Conservation (phyloP, 2,113 vertebrate genomes). For the Podilymbus podiceps region DNA sequence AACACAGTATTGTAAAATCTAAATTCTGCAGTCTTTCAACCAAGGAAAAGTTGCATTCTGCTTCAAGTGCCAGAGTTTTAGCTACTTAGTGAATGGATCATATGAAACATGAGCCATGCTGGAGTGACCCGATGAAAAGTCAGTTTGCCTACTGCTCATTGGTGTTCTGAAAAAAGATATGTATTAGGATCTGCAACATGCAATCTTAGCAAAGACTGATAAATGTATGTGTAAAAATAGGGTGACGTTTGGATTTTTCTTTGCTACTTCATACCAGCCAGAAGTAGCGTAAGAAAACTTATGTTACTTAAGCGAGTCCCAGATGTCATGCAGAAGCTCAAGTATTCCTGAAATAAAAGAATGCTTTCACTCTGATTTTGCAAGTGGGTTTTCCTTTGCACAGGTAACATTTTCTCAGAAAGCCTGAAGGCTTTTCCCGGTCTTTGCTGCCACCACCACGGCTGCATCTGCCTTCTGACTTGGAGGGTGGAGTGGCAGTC, state of each 20-base stretch:
- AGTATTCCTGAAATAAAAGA: slow-evolving; percentile 9
- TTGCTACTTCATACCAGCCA: not conserved
- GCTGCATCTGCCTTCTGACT: not conserved
- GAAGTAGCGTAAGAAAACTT: slow-evolving; percentile 14
- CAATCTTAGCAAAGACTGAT: slow-evolving; percentile 19
- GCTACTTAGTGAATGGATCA: not conserved
- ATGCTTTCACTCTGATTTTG: not conserved
- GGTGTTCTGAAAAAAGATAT: not conserved
- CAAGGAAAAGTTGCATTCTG: not conserved
- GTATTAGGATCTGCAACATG: slow-evolving; percentile 7
- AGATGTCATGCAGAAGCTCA: slow-evolving; percentile 45
- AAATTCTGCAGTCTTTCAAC: slow-evolving; percentile 29
- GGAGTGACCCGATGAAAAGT: slow-evolving; percentile 13
- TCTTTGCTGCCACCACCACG: not conserved
- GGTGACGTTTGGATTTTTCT: not conserved
- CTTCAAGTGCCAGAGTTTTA: not conserved
- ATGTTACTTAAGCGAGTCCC: not conserved
- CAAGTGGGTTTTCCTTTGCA: not conserved
- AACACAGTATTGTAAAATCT: slow-evolving; percentile 30
- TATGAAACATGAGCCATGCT: slow-evolving; percentile 32
- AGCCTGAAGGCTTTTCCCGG: not conserved
- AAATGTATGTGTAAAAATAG: not conserved
- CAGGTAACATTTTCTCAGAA: not conserved
- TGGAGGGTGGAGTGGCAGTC: not conserved
- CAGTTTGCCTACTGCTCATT: slow-evolving; percentile 11